Evolutionary conservation across 2,797 vertebrate genomes (phyloP), one percentile per base, ranked within the genome.

Genomic region (Eleutherodactylus coqui): DNA sequence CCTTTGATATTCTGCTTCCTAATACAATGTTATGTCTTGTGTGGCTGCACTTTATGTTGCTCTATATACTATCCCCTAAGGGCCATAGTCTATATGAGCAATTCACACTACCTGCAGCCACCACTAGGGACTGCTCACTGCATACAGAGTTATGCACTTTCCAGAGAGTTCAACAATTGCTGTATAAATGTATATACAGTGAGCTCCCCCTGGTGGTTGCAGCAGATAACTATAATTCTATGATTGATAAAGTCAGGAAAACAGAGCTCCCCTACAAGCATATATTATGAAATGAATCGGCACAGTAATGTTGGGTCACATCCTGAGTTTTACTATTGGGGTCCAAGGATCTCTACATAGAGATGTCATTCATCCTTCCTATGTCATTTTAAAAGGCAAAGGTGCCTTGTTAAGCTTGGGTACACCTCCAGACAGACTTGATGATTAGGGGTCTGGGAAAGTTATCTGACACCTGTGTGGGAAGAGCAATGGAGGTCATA

Each of bases 41-140:
- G 29, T 29, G 4, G 11, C 9, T 1, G 8, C 58, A 14, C 53
- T 29, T 29, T 13, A 11, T 29, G 14, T n/a, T 29, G 13, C n/a
- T 60, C 1, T 29, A 2, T 1, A 2, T n/a, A 27, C 3, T 11
- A 0, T 3, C 4, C 2, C n/a, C 0, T 29, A 13, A 60, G 8
- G n/a, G 3, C 58, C 1, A 3, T 49, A 49, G 13, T 3, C 13
- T 16, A 49, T 14, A 49, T 49, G 13, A 49, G 13, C 10, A 49
- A 49, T 49, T 14, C 13, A 14, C 47, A 49, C 47, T 49, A 60
- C 58, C 58, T 29, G 27, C 27, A 60, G n/a, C 58, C 58, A 29
- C 10, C 11, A 60, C 58, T 13, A 60, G 58, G 58, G 0, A 14
- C 7, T 13, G n/a, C 10, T 60, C 58, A 29, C n/a, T 29, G n/a